Evolutionary conservation across 2,797 vertebrate species (phyloP), one percentile per base, ranked within the genome.

Genomic region (Poeciliopsis presidionis): DNA sequence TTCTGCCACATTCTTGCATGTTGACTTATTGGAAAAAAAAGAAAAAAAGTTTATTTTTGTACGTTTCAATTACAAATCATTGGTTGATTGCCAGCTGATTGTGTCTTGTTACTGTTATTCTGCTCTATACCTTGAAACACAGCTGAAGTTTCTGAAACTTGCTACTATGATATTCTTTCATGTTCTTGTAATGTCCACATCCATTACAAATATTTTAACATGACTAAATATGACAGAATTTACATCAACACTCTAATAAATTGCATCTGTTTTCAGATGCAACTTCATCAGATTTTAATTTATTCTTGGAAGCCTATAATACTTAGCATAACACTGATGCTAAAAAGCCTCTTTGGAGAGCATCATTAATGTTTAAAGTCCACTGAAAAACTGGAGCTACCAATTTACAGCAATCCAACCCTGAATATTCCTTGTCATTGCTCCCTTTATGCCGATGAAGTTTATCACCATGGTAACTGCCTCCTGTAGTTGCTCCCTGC

Each of bases 271-370:
- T 28, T 18, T 51, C 18, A 51, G 49, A 22, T 22, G 49, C 49
- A 51, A 51, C 49, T 49, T 49, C 6, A 20, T 49, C 47, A 49
- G 65, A 69, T 84, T 88, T 87, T 63, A 70, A 71, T 30, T 53
- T 61, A 28, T 41, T 74, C 13, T 11, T 72, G 25, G 25, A 12
- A 78, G 57, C 33, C 12, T 28, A 43, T 78, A 25, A 75, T 77
- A 33, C 75, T 84, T 45, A 55, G 22, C 14, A 7, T 45, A 70
- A 45, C 13, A 28, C 25, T 14, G 78, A 73, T 70, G 49, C 84
- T 87, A 77, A 79, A 55, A 55, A 74, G n/a, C 16, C 12, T n/a
- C 67, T 72, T 74, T 83, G 76, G 74, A 41, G 43, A 41, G 59
- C 43, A 36, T 36, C 72, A 5, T 71, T 83, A 16, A 39, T 41